Conservation (phyloP, 2,797 vertebrate species). For the Oreonectes daqikongensis region DNA sequence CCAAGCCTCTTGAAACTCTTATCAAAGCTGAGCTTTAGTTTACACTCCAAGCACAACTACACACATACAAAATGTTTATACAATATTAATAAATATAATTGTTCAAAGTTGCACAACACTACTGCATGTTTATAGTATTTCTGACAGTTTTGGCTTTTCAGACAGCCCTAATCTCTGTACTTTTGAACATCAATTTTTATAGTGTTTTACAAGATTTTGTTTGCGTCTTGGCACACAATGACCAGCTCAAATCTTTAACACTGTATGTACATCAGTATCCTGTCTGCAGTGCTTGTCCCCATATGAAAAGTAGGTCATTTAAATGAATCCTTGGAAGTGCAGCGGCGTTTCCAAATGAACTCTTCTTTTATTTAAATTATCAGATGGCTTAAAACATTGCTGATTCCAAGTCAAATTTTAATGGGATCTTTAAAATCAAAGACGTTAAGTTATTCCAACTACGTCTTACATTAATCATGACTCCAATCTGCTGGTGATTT, state of each 20-base stretch:
- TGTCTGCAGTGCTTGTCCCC: slow-evolving; percentile 18
- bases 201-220: background rate
- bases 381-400: background rate
- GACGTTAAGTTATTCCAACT: background rate
- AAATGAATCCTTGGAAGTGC: slow-evolving; percentile 24
- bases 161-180: too few species aligned
- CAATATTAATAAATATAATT: too few species aligned
- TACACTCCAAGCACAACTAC: too few species aligned
- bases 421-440: background rate
- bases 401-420: slow-evolving; percentile 4
- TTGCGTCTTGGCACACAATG: background rate
- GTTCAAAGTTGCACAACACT: too few species aligned
- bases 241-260: background rate
- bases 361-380: slow-evolving; percentile 16
- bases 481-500: background rate
- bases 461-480: background rate
- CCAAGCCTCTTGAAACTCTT: too few species aligned
- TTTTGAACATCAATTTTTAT: too few species aligned
- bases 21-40: too few species aligned
- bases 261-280: slow-evolving; percentile 13
- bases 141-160: too few species aligned
- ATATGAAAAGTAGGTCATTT: slow-evolving; percentile 23
- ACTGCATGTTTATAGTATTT: too few species aligned
- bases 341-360: slow-evolving; percentile 13
- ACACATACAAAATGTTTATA: too few species aligned